Evolutionary conservation across 2,888 invertebrate species (phyloP), one percentile per base, ranked within the genome.

Genomic region (Cosmia trapezina): DNA sequence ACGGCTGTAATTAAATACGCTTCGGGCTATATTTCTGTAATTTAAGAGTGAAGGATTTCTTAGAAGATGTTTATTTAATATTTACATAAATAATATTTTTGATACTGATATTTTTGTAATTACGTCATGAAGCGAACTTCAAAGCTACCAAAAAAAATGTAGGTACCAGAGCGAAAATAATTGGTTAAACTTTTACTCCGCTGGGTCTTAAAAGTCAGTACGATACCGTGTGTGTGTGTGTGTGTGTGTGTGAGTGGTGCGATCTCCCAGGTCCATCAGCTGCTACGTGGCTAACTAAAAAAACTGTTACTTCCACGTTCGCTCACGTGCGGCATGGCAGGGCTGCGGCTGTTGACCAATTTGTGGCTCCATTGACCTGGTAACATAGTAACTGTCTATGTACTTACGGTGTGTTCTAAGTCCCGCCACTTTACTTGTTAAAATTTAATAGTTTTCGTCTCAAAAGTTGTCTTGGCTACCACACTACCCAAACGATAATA

Each of bases 301-400:
- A 93, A 93, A 91, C 91, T 90, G 91, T 87, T 88, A 89, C 89
- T 91, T 93, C 92, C 92, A 87, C 80, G 78, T 81, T 76, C 87
- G 82, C 80, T 89, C 81, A 81, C 80, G 78, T 77, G 67, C 72
- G 37, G 28, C 61, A 9, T 47, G 64, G 12, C 76, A 87, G 86
- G 88, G 86, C 76, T 86, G 88, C 54, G 51, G 33, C 43, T 47
- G 22, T 37, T 37, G 22, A 12, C 22, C 61, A 41, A 63, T 61
- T 63, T 79, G 64, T 65, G 43, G 14, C 19, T 59, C 33, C 33
- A 54, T 22, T 69, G 68, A 65, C 73, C 67, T 49, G 61, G 8
- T 64, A 37, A 70, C 33, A 45, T 47, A 47, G 33, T 9, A 41
- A 41, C 14, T 22, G 14, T 22, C 33, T n/a, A 19, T 53, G 51